These are phyloP conservation scores for Hermetia illucens DNA, from an alignment of 1,140 invertebrate species.

Conservation along the genomic window DNA sequence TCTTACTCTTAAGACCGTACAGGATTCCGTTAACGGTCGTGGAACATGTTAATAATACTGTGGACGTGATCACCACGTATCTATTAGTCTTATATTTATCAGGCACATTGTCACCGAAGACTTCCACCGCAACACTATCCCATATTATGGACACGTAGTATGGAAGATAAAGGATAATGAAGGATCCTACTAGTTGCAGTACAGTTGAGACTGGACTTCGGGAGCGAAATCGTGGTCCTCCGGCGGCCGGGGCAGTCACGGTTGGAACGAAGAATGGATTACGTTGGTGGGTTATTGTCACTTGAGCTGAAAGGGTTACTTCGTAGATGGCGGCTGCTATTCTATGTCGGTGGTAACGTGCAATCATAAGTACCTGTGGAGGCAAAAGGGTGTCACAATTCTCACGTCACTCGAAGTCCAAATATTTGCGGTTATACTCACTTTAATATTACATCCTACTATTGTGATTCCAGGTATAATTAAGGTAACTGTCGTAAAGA, in stretches of 20 bases:
- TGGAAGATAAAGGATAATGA: constrained; percentile 56
- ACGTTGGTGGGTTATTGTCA: constrained; percentile 65
- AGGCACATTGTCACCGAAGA: constrained; percentile 2
- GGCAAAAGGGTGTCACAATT: constrained; percentile 11
- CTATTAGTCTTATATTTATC: not conserved
- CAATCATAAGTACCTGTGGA: constrained; percentile 60
- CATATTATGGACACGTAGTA: constrained; percentile 58
- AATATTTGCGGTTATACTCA: constrained; percentile 8
- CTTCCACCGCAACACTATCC: constrained; percentile 37
- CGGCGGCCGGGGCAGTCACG: constrained; percentile 36
- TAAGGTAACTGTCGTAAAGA: constrained; percentile 49
- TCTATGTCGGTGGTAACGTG: constrained; percentile 63
- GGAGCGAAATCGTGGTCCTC: constrained; percentile 40
- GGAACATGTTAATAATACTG: constrained; percentile 43
- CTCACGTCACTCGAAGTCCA: not conserved
- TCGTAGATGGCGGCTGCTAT: constrained; percentile 75
- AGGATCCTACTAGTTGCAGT: constrained; percentile 52
- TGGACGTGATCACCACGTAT: constrained; percentile 4
- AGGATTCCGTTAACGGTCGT: constrained; percentile 58
- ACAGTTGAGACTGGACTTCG: constrained; percentile 53
- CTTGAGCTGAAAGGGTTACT: constrained; percentile 67
- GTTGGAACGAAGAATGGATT: constrained; percentile 53
- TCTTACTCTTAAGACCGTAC: constrained; percentile 61
- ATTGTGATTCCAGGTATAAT: constrained; percentile 51
- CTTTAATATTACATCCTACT: constrained; percentile 54